phyloP scores from a whole-genome alignment of 2,888 invertebrate species.

The Hydraecia micacea region DNA sequence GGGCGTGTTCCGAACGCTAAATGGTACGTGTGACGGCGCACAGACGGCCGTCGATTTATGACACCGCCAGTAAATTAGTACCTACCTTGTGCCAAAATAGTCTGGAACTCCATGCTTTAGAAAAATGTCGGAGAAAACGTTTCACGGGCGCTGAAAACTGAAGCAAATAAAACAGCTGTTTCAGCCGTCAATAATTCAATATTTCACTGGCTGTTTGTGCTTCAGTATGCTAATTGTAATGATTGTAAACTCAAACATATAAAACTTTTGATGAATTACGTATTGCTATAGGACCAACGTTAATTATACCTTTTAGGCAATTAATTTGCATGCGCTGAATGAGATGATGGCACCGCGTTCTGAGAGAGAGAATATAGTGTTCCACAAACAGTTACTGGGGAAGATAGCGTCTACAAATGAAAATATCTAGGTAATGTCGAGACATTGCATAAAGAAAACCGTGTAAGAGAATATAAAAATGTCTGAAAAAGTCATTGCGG shows the following conservation, averaged over 20 bases:
- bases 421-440: constrained; percentile 10
- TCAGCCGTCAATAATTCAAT: constrained; percentile 5
- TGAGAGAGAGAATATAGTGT: constrained; percentile 30
- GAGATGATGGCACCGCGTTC: constrained; percentile 25
- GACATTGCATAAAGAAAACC: constrained; percentile 16
- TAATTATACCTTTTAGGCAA: constrained; percentile 63
- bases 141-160: background rate
- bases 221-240: constrained; percentile 19
- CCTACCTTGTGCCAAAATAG: constrained; percentile 8
- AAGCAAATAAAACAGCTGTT: background rate
- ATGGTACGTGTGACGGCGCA: constrained; percentile 67
- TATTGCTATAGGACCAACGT: constrained; percentile 41
- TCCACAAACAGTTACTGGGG: constrained; percentile 12
- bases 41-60: constrained; percentile 40
- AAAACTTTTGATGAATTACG: constrained; percentile 37
- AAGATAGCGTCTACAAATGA: constrained; percentile 20
- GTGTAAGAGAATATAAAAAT: constrained; percentile 41
- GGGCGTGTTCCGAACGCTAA: constrained; percentile 78
- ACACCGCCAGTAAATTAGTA: constrained; percentile 35
- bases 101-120: background rate
- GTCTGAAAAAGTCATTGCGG: background rate
- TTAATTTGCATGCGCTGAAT: constrained; percentile 49
- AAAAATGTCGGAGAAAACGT: background rate
- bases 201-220: constrained; percentile 1
- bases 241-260: constrained; percentile 34